phyloP scores from a whole-genome alignment of 2,888 invertebrate species.

The Neoascia interrupta region DNA sequence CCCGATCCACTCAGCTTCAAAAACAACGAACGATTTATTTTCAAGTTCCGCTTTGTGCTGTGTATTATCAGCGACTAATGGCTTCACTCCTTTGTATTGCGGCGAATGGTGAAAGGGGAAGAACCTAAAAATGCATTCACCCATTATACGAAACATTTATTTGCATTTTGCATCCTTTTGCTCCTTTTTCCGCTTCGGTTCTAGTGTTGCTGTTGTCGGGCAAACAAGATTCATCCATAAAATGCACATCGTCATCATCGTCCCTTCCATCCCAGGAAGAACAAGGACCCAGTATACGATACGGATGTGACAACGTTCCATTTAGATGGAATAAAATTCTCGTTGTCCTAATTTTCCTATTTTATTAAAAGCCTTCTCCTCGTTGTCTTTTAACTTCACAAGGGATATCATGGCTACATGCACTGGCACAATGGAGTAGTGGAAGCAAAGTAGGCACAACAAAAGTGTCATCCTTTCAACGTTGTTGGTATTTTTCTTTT shows the following conservation, averaged over 20 bases:
- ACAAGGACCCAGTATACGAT: constrained; percentile 32
- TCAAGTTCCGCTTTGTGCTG: constrained; percentile 16
- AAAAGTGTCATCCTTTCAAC: constrained; percentile 50
- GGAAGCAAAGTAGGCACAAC: constrained; percentile 37
- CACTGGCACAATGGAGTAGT: neutral
- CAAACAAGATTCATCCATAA: constrained; percentile 61
- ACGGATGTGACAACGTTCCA: constrained; percentile 48
- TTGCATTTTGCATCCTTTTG: constrained; percentile 35
- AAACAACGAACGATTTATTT: neutral
- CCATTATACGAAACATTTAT: constrained; percentile 38
- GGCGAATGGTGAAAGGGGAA: neutral
- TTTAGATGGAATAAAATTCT: constrained; percentile 47
- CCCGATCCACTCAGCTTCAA: neutral
- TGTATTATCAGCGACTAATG: constrained; percentile 29
- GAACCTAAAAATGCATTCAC: constrained; percentile 59
- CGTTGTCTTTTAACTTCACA: neutral
- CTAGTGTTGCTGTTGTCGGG: constrained; percentile 27
- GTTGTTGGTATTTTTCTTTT: too few species aligned
- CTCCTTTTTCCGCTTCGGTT: neutral
- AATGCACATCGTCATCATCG: constrained; percentile 55
- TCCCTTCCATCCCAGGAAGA: constrained; percentile 21
- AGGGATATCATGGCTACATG: neutral
- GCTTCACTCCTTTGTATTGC: constrained; percentile 4
- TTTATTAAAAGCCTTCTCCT: constrained; percentile 41
- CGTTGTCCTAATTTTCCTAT: constrained; percentile 61